These are phyloP conservation scores for Harpagoxenus sublaevis DNA, from an alignment of 2,888 invertebrate genomes.

Conservation along the genomic window DNA sequence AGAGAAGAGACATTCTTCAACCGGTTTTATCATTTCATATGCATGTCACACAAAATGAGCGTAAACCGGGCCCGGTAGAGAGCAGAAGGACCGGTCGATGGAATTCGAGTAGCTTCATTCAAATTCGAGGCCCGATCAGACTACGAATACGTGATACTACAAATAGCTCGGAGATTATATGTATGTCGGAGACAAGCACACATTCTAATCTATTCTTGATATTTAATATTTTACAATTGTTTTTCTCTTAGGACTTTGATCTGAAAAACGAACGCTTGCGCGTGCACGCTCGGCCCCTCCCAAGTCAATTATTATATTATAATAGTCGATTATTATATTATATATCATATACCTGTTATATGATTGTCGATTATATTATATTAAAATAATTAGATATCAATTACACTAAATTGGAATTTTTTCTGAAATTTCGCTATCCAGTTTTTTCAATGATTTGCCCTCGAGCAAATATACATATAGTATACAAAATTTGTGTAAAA, in stretches of 20 bases:
- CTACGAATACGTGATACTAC: not conserved
- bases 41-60: slow-evolving; percentile 6
- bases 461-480: not conserved
- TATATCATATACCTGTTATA: not conserved
- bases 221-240: not conserved
- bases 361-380: too few species aligned
- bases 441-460: not conserved
- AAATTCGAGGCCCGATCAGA: slow-evolving; percentile 40
- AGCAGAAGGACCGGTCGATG: slow-evolving; percentile 58
- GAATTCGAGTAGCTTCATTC: slow-evolving; percentile 65
- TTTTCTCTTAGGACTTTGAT: not conserved
- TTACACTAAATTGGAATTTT: not conserved
- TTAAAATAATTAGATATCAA: too few species aligned
- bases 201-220: not conserved
- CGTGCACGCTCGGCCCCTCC: too few species aligned
- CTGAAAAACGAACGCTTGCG: not conserved
- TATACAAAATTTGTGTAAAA: not conserved
- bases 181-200: too few species aligned
- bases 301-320: not conserved
- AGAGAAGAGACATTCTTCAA: slow-evolving; percentile 33
- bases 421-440: not conserved
- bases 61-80: slow-evolving; percentile 6
- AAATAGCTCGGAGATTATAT: not conserved
- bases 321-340: not conserved
- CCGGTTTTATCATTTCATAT: slow-evolving; percentile 58